phyloP scores from a whole-genome alignment of 2,888 invertebrate genomes.

The Eilema caniola region DNA sequence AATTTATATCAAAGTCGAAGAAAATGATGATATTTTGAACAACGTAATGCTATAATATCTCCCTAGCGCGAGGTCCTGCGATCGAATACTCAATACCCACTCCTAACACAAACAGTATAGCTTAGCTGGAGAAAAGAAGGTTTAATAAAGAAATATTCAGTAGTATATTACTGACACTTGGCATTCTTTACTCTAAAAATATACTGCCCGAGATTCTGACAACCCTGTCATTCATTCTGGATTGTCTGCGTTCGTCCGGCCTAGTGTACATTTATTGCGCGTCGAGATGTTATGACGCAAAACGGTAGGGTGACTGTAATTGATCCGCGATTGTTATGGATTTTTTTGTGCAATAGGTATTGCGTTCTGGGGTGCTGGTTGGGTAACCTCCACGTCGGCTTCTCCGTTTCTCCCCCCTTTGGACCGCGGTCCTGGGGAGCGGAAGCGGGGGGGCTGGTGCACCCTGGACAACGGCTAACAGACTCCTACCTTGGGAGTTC shows the following conservation, averaged over 20 bases:
- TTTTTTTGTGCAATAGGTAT: slow-evolving; percentile 36
- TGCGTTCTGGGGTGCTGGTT: slow-evolving; percentile 25
- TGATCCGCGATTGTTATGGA: slow-evolving; percentile 66
- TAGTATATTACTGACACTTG: background rate
- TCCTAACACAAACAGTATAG: too few species aligned
- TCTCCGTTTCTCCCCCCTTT: too few species aligned
- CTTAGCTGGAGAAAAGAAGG: too few species aligned
- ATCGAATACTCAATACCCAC: too few species aligned
- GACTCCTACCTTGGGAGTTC: too few species aligned
- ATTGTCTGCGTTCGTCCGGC: slow-evolving; percentile 28
- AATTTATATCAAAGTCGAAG: background rate
- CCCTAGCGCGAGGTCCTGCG: too few species aligned
- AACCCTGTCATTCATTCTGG: slow-evolving; percentile 23
- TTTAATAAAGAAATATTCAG: background rate
- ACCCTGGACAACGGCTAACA: too few species aligned
- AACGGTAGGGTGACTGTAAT: slow-evolving; percentile 75
- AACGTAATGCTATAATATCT: too few species aligned
- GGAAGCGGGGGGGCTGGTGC: too few species aligned
- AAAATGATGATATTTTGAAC: background rate
- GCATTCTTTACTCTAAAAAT: too few species aligned
- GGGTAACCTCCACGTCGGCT: too few species aligned
- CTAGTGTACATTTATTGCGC: slow-evolving; percentile 71
- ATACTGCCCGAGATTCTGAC: background rate
- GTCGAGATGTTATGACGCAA: slow-evolving; percentile 77
- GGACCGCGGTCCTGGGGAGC: too few species aligned